These are phyloP conservation scores for Leguminivora glycinivorella DNA, from an alignment of 1,140 invertebrate species.

Conservation along the genomic window DNA sequence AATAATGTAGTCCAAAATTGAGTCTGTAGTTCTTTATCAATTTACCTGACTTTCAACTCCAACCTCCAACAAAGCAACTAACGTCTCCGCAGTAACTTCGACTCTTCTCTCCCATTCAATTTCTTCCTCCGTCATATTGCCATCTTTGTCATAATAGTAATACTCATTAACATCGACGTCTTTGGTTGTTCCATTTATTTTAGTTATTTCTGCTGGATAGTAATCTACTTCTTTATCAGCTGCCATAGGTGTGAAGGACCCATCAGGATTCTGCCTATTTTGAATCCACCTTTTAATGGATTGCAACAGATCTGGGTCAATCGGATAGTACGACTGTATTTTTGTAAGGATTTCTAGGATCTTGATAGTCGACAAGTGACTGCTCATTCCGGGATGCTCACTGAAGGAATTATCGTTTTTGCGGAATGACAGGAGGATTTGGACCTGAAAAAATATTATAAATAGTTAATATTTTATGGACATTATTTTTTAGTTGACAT, in stretches of 20 bases:
- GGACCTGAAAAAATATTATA: slow-evolving; percentile 79
- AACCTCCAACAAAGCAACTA: slow-evolving; percentile 80
- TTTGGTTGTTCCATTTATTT: slow-evolving; percentile 53
- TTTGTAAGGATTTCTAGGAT: slow-evolving; percentile 80
- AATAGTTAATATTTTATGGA: slow-evolving; percentile 1
- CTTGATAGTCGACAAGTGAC: slow-evolving; percentile 80
- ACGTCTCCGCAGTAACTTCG: slow-evolving; percentile 81
- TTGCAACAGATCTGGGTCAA: slow-evolving; percentile 80
- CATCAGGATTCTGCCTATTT: slow-evolving; percentile 79
- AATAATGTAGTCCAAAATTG: not conserved
- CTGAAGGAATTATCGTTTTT: slow-evolving; percentile 82
- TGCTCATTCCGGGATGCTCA: slow-evolving; percentile 81
- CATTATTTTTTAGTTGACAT: slow-evolving; percentile 23
- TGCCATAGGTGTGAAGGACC: slow-evolving; percentile 79
- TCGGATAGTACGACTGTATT: slow-evolving; percentile 80
- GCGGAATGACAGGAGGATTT: slow-evolving; percentile 80
- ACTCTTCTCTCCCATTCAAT: slow-evolving; percentile 77
- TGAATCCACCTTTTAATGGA: slow-evolving; percentile 81
- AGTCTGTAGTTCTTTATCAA: not conserved
- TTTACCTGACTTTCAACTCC: slow-evolving; percentile 80
- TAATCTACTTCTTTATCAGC: slow-evolving; percentile 79
- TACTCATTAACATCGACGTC: slow-evolving; percentile 68
- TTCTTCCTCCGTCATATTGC: slow-evolving; percentile 72
- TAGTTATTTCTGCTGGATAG: slow-evolving; percentile 65
- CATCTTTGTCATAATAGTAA: slow-evolving; percentile 73